Evolutionary conservation across 2,113 vertebrate species (phyloP), one percentile per base, ranked within the genome.

Genomic region (Cariama cristata): DNA sequence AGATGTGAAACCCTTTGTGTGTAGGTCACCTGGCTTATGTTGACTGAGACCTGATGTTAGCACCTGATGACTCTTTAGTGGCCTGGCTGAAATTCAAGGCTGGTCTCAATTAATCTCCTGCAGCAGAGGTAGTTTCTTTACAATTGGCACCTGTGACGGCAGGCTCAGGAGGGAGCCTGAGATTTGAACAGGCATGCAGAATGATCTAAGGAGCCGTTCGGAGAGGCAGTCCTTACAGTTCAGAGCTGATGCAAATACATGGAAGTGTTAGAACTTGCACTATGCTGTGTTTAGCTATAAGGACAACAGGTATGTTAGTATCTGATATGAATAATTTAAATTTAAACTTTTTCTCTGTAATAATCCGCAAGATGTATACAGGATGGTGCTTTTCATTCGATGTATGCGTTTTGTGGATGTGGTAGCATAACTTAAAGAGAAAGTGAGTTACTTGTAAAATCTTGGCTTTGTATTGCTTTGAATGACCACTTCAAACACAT

Each of bases 221-320:
- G 40, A 49, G 62, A 55, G 30, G 5, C 30, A 53, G 13, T 28
- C 6, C 10, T 12, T 33, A 2, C 5, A 45, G 47, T 5, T 8
- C 71, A 23, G 33, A 64, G 50, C 45, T 62, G 15, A 60, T 38
- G 5, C 3, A 33, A 35, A 75, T 49, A 7, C 4, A 9, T 6
- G 33, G 27, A 17, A 42, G 14, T 6, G 7, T 3, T 2, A 12
- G 8, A 8, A 11, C 8, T 22, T 74, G 6, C 1, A 1, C 9
- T n/a, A 0, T 3, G 14, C 53, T 56, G 24, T 1, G 8, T 11
- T 67, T 24, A 6, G 23, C 7, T 23, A 4, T 4, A 12, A 45
- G 45, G 15, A 42, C 4, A 44, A 7, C 7, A 30, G 82, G 27
- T 76, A 5, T 30, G 47, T 17, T 17, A 20, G 6, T 5, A 2